A percentile compares a stretch with the other conserved stretches of the same genome.
Conservation (phyloP, 2,888 invertebrate species). For the Scaptomyza reducta region DNA sequence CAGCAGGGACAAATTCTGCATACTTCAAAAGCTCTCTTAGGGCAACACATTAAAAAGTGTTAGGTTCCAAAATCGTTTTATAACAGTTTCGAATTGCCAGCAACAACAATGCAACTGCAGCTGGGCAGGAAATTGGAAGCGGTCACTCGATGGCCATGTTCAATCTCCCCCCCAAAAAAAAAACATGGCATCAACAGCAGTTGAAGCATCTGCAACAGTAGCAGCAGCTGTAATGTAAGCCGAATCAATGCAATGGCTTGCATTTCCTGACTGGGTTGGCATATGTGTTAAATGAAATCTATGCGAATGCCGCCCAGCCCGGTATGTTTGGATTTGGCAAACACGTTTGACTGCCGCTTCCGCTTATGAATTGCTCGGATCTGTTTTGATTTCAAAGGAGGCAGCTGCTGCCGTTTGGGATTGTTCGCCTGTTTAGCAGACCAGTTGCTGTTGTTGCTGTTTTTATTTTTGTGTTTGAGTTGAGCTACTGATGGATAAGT, state of each 20-base stretch:
- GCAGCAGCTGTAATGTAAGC: slow-evolving; percentile 43
- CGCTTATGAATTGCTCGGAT: slow-evolving; percentile 65
- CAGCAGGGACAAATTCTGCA: slow-evolving; percentile 1
- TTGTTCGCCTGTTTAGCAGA: slow-evolving; percentile 14
- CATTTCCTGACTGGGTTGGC: slow-evolving; percentile 58
- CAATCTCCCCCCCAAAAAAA: slow-evolving; percentile 21
- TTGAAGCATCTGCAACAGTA: slow-evolving; percentile 15
- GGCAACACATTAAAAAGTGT: slow-evolving; percentile 44
- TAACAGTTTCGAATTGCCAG: slow-evolving; percentile 58
- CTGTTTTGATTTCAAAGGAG: background rate
- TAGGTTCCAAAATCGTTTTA: slow-evolving; percentile 62
- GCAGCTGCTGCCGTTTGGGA: slow-evolving; percentile 1
- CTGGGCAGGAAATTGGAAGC: slow-evolving; percentile 74
- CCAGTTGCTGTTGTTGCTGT: slow-evolving; percentile 20
- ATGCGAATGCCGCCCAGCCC: slow-evolving; percentile 24
- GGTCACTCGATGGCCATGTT: slow-evolving; percentile 57
- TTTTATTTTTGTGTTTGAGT: background rate
- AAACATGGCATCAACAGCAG: slow-evolving; percentile 9
- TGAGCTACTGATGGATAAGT: slow-evolving; percentile 26
- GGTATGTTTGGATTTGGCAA: slow-evolving; percentile 56
- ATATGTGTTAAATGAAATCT: slow-evolving; percentile 58
- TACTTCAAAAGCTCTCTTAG: slow-evolving; percentile 7
- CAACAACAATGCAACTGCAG: slow-evolving; percentile 31
- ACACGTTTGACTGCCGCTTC: slow-evolving; percentile 71
- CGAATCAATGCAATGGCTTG: slow-evolving; percentile 60